phyloP scores from a whole-genome alignment of 53 echinoderm and acorn worm genomes.

The Paelopatides confundens region DNA sequence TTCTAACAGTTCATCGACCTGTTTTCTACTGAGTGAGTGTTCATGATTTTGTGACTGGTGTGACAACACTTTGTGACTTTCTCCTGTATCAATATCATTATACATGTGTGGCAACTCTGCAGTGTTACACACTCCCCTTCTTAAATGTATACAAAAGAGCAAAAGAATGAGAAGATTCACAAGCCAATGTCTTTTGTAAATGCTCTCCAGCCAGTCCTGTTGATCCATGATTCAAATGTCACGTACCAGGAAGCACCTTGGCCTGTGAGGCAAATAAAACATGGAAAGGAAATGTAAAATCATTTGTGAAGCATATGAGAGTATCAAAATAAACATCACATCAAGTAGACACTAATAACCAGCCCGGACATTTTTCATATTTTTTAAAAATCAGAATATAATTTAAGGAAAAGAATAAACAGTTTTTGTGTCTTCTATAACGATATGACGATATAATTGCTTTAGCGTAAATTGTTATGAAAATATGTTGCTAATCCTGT shows the following conservation, averaged over 20 bases:
- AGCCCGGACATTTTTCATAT: too few species aligned
- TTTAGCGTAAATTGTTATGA: too few species aligned
- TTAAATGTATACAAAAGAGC: not conserved
- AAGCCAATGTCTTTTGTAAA: not conserved
- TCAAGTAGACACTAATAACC: too few species aligned
- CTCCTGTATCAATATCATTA: not conserved
- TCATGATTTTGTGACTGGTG: not conserved
- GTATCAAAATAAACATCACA: too few species aligned
- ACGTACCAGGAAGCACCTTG: not conserved
- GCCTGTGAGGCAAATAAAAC: too few species aligned
- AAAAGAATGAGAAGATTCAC: not conserved
- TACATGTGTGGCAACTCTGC: not conserved
- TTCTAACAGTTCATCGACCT: not conserved
- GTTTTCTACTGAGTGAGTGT: not conserved
- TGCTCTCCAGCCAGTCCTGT: not conserved
- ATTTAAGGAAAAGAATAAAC: too few species aligned
- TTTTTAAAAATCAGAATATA: too few species aligned
- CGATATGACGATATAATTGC: too few species aligned
- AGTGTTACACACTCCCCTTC: conserved; percentile 14
- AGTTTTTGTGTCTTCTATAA: too few species aligned
- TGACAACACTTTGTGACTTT: not conserved
- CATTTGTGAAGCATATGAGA: too few species aligned
- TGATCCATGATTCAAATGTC: not conserved
- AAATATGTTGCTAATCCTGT: too few species aligned
- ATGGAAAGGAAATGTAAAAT: too few species aligned